Conservation (phyloP, 2,113 vertebrate species). For the Ceuthmochares aereus region DNA sequence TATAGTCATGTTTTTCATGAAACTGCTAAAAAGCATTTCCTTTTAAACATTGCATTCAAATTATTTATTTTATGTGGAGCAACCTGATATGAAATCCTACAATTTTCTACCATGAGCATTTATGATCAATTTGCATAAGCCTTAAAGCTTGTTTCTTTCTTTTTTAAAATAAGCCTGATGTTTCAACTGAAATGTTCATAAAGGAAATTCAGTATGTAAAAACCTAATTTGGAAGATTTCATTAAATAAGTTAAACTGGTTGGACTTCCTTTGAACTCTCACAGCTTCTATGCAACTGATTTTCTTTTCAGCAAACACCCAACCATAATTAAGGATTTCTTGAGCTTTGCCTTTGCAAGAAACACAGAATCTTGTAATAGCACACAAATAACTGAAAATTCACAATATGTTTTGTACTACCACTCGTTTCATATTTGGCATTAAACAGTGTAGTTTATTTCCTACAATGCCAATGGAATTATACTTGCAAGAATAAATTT, state of each 20-base stretch:
- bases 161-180: background rate
- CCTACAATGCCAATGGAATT: background rate
- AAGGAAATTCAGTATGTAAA: background rate
- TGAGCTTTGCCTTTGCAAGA: background rate
- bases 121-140: background rate
- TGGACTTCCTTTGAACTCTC: background rate
- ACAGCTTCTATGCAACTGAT: background rate
- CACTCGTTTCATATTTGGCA: background rate
- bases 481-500: background rate
- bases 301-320: background rate
- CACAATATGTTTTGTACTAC: background rate
- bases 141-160: background rate
- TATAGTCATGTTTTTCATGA: background rate
- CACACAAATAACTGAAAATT: background rate
- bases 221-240: background rate
- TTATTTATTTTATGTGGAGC: background rate
- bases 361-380: background rate
- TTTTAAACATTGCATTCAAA: background rate
- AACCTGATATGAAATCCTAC: background rate
- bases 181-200: constrained; percentile 1
- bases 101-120: background rate
- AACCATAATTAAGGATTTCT: background rate
- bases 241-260: background rate
- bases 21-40: background rate
- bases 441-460: background rate